Base-by-base conservation (phyloP, 1,140 invertebrate species). In the Drosophila sp. region DNA sequence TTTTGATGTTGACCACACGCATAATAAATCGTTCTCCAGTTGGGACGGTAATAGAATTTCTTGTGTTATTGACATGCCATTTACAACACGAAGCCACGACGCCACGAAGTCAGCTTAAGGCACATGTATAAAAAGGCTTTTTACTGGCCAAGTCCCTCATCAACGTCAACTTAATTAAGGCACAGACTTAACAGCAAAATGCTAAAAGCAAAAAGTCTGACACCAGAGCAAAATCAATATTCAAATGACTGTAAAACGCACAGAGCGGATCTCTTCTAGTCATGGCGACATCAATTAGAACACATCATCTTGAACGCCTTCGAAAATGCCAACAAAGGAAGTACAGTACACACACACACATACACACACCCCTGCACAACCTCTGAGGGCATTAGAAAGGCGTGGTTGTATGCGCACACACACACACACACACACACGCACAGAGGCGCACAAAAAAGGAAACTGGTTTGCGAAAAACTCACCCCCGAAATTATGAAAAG, bases 141-240 rank as follows among this genome's bases (percentile, higher is more conserved):
- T 36, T 7, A 51, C 18, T 14, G 32, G 38, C 58, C 13, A 48
- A 38, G 18, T 25, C 82, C 82, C 83, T 83, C 72, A 76, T 87
- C 82, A 87, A 87, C 89, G 82, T 87, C 82, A 89, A 78, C 61
- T 82, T 89, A 89, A 86, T 86, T 86, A 86, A 89, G 79, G 81
- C 59, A 83, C 48, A 40, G 62, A 81, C 65, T 72, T 16, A 58
- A 48, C 13, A 21, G 51, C 13, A 16, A n/a, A n/a, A n/a, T n/a
- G n/a, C n/a, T 16, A 58, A 48, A 11, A 21, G 51, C 13, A 16
- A 18, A 51, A 25, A 29, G 8, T 11, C 34, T 4, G 25, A 4
- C 36, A 16, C 38, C 11, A 69, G 7, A 29, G 46, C 21, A 87
- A 87, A 87, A 89, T 87, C 82, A 89, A 87, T 87, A 89, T 73